These are phyloP conservation scores for Trogon surrucura DNA, from an alignment of 2,113 vertebrate genomes.

Conservation along the genomic window DNA sequence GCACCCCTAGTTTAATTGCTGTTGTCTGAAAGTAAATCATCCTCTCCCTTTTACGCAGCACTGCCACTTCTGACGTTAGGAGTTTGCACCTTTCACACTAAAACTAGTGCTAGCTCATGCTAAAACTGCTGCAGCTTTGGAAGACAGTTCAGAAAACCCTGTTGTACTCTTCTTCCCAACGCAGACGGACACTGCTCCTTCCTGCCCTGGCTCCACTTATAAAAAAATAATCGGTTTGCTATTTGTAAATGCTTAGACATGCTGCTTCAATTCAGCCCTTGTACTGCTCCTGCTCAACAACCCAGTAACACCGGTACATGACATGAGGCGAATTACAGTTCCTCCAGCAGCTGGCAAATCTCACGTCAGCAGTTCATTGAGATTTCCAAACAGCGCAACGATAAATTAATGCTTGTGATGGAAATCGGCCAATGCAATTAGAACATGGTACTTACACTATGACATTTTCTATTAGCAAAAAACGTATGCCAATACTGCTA, in stretches of 20 bases:
- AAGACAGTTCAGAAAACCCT: not conserved
- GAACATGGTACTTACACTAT: not conserved
- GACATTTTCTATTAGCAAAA: slow-evolving; percentile 48
- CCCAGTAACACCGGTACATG: not conserved
- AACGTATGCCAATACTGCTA: not conserved
- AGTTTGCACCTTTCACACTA: not conserved
- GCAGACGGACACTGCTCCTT: not conserved
- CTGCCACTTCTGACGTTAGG: not conserved
- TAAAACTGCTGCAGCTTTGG: not conserved
- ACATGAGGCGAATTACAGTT: not conserved
- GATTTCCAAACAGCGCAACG: slow-evolving; percentile 8
- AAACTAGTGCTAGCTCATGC: not conserved
- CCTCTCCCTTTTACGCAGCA: not conserved
- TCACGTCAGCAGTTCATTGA: not conserved
- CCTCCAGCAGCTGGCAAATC: slow-evolving; percentile 24
- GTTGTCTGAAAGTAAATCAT: slow-evolving; percentile 42
- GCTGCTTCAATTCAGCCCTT: not conserved
- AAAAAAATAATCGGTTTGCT: not conserved
- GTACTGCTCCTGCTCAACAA: not conserved
- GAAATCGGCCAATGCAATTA: slow-evolving; percentile 35
- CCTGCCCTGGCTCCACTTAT: not conserved
- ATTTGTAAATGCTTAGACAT: not conserved
- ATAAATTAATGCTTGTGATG: slow-evolving; percentile 55
- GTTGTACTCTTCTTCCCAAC: not conserved
- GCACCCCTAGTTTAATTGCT: slow-evolving; percentile 16